phyloP scores from a whole-genome alignment of 2,113 vertebrate genomes.

The Benitochromis conjunctus region DNA sequence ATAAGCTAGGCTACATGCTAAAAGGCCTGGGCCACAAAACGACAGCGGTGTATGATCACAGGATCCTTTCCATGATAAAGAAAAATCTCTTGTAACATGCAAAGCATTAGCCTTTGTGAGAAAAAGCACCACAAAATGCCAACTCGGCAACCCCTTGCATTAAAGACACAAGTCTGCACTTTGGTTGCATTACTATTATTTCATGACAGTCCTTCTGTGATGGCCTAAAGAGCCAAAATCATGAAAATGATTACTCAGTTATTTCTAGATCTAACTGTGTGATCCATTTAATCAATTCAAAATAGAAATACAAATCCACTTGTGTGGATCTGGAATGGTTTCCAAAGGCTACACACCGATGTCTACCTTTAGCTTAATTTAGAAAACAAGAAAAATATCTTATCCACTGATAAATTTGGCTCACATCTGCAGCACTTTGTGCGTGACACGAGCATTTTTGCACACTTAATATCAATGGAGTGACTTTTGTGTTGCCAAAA shows the following conservation, averaged over 20 bases:
- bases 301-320: not conserved
- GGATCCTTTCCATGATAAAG: not conserved
- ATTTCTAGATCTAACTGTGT: not conserved
- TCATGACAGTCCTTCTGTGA: not conserved
- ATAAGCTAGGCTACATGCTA: not conserved
- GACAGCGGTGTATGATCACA: no score
- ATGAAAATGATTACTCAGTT: not conserved
- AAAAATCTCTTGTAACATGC: not conserved
- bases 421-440: not conserved
- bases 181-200: not conserved
- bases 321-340: not conserved
- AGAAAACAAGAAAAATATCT: not conserved
- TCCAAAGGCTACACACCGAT: not conserved
- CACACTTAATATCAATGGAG: not conserved
- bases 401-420: not conserved
- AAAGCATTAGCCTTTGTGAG: not conserved
- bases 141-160: not conserved
- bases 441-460: not conserved
- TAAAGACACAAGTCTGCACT: not conserved
- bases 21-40: not conserved
- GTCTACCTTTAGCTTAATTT: not conserved
- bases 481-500: not conserved
- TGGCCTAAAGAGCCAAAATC: not conserved
- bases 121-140: not conserved
- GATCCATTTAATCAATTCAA: not conserved